Conservation (phyloP, 2,888 invertebrate genomes). For the Macropis europaea region DNA sequence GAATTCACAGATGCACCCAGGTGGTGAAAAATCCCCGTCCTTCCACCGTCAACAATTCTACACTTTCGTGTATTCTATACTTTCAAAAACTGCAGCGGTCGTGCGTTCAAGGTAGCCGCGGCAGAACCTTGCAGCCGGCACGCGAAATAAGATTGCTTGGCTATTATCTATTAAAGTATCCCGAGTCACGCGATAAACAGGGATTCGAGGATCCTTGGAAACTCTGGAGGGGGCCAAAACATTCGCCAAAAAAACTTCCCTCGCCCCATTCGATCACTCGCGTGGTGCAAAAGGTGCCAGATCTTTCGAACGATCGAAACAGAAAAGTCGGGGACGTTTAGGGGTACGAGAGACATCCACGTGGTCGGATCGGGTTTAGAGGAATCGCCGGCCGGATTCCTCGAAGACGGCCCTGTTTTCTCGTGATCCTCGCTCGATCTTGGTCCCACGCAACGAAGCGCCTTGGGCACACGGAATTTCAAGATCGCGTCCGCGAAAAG, state of each 20-base stretch:
- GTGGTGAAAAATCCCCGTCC: too few species aligned
- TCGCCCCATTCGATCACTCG: too few species aligned
- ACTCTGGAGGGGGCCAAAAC: background rate
- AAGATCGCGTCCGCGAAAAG: slow-evolving; percentile 56
- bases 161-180: slow-evolving; percentile 29
- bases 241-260: too few species aligned
- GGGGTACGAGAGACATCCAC: too few species aligned
- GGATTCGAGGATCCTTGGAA: background rate
- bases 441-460: slow-evolving; percentile 39
- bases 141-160: slow-evolving; percentile 29
- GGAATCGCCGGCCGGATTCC: slow-evolving; percentile 38
- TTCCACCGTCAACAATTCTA: too few species aligned
- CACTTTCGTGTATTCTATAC: too few species aligned
- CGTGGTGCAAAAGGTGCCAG: too few species aligned
- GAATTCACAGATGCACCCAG: too few species aligned
- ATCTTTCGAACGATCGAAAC: too few species aligned
- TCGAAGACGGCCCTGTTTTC: slow-evolving; percentile 47
- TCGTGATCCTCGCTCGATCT: slow-evolving; percentile 44
- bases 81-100: too few species aligned
- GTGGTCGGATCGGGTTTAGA: background rate
- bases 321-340: too few species aligned
- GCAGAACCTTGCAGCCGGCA: slow-evolving; percentile 7
- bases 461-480: slow-evolving; percentile 56
- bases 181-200: slow-evolving; percentile 30
- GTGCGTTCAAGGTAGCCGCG: background rate